Evolutionary conservation across 2,797 vertebrate genomes (phyloP).

Genomic region (Tragopan temminckii): DNA sequence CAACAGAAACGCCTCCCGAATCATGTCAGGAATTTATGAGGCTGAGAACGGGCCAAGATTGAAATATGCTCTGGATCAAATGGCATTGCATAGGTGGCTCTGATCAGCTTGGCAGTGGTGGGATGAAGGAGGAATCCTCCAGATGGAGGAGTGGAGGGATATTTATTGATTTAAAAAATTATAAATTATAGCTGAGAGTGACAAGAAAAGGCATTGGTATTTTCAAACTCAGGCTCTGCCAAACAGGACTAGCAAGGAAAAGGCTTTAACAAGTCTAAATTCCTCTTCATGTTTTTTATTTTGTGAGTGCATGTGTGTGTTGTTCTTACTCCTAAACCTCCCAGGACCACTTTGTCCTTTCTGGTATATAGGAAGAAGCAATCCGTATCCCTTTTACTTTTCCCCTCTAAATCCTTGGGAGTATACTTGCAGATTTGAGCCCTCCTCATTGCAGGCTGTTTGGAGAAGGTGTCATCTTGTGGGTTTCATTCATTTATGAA

Average conservation of each 20-base stretch:
- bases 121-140: conserved; percentile 62
- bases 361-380: background rate
- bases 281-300: background rate
- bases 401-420: background rate
- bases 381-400: background rate
- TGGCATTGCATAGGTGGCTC: conserved; percentile 62
- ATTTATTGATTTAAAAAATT: conserved; percentile 54
- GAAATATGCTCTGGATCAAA: conserved; percentile 65
- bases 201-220: conserved; percentile 53
- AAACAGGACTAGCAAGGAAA: conserved; percentile 20
- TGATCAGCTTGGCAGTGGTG: conserved; percentile 38
- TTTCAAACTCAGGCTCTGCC: conserved; percentile 34
- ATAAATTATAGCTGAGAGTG: conserved; percentile 51
- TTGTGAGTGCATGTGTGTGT: background rate
- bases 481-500: background rate
- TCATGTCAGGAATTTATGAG: conserved; percentile 74
- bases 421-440: fast-evolving
- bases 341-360: background rate
- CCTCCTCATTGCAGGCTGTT: background rate
- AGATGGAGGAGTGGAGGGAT: conserved; percentile 45
- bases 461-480: background rate
- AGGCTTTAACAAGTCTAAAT: conserved; percentile 29
- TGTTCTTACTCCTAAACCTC: background rate
- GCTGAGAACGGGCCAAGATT: conserved; percentile 34
- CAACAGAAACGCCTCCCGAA: conserved; percentile 62